These are phyloP conservation scores for Pristionchus entomophagus DNA, from an alignment of 2,888 invertebrate species.

Conservation along the genomic window DNA sequence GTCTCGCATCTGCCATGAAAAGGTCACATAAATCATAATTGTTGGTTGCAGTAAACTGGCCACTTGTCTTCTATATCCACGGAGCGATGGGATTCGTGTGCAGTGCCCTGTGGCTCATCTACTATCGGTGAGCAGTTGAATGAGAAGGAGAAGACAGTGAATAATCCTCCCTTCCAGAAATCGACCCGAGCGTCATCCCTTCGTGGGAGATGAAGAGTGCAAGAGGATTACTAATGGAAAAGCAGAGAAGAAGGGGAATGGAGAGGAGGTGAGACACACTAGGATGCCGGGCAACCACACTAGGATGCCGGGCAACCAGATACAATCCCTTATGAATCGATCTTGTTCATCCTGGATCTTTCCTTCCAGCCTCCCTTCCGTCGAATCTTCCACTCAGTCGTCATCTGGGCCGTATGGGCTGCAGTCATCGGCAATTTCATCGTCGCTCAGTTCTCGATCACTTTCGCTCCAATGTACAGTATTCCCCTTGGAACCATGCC, in stretches of 20 bases:
- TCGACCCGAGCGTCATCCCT: constrained; percentile 60
- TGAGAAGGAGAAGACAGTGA: not conserved
- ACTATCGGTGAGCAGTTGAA: constrained; percentile 51
- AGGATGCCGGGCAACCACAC: too few relatives aligned
- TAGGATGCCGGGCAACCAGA: too few relatives aligned
- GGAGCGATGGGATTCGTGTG: constrained; percentile 56
- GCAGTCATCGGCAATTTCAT: constrained; percentile 36
- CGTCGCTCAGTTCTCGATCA: constrained; percentile 49
- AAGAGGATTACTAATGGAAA: constrained; percentile 57
- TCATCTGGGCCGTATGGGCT: constrained; percentile 7
- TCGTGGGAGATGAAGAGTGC: constrained; percentile 56
- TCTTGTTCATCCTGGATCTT: not conserved
- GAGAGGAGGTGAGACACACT: not conserved
- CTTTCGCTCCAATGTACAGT: constrained; percentile 43
- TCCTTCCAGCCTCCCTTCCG: constrained; percentile 7
- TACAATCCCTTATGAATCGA: too few relatives aligned
- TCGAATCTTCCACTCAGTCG: not conserved
- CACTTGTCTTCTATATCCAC: constrained; percentile 65
- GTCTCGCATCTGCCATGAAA: too few relatives aligned
- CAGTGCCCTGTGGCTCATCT: constrained; percentile 59
- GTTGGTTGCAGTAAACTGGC: constrained; percentile 66
- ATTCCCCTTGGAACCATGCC: not conserved
- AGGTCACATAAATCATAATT: too few relatives aligned
- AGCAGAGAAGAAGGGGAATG: constrained; percentile 14
- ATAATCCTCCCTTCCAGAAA: constrained; percentile 48